A percentile compares a stretch with the other conserved stretches of the same genome.
Conservation (phyloP, 92 coral and sea anemone species). For the Phenganax marumi region DNA sequence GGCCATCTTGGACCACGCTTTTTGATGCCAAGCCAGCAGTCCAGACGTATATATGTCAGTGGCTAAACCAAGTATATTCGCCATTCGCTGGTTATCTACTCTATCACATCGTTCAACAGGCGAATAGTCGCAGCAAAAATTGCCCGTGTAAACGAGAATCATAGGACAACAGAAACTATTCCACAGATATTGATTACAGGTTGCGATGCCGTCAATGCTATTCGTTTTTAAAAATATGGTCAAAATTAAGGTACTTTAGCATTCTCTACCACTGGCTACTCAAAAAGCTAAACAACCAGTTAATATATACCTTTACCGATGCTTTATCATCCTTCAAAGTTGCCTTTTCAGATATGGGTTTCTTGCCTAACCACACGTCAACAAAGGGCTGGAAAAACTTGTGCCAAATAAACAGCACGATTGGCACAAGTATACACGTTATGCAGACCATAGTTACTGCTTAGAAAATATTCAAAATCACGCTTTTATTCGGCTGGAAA, state of each 20-base stretch:
- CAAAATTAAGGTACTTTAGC: too few relatives aligned
- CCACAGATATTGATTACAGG: too few relatives aligned
- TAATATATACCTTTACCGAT: neutral
- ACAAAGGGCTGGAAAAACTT: constrained; percentile 90
- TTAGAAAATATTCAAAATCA: neutral
- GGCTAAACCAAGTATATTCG: too few relatives aligned
- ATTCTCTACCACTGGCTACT: neutral
- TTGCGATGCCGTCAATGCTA: too few relatives aligned
- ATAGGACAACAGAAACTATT: too few relatives aligned
- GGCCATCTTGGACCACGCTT: too few relatives aligned
- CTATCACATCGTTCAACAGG: too few relatives aligned
- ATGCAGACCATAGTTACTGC: constrained; percentile 84
- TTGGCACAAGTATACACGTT: constrained; percentile 99
- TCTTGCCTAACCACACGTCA: constrained; percentile 83
- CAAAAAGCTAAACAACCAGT: neutral
- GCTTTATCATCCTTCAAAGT: neutral
- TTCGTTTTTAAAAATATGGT: too few relatives aligned
- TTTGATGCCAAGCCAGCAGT: too few relatives aligned
- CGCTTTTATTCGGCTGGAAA: constrained; percentile 4
- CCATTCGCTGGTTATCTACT: too few relatives aligned
- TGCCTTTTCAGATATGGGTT: constrained; percentile 16
- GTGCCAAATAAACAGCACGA: constrained; percentile 93
- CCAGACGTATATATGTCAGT: too few relatives aligned
- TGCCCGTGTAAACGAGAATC: neutral
- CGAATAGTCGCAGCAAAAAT: too few relatives aligned